Evolutionary conservation across 1,140 invertebrate genomes (phyloP).

Genomic region (Myzus persicae): DNA sequence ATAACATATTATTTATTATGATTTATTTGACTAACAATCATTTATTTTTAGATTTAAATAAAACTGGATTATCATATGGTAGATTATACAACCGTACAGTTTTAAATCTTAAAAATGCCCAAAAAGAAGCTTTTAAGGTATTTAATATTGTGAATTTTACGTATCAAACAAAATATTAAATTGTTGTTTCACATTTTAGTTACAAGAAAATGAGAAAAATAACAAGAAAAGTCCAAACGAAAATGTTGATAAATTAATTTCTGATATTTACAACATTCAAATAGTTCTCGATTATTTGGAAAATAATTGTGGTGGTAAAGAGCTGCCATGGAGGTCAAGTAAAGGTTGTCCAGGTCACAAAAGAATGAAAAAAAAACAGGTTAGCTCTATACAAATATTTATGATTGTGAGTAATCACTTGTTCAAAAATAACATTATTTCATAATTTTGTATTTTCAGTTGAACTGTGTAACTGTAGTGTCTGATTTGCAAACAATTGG

Average conservation of each 20-base stretch:
- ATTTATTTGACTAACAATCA: not conserved
- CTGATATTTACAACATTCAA: conserved; percentile 44
- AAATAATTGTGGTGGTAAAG: conserved; percentile 45
- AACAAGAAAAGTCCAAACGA: not conserved
- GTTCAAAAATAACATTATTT: not conserved
- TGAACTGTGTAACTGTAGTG: conserved; percentile 39
- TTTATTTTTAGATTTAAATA: conserved; percentile 1
- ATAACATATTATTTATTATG: not conserved
- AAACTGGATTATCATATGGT: conserved; percentile 45
- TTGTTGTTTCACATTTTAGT: not conserved
- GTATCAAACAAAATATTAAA: not conserved
- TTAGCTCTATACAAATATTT: not conserved
- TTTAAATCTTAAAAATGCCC: conserved; percentile 39
- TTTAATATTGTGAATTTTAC: not conserved
- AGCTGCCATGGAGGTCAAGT: conserved; percentile 38
- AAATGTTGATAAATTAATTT: not conserved
- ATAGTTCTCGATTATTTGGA: conserved; percentile 36
- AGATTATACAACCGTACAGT: conserved; percentile 43
- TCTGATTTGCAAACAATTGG: conserved; percentile 48
- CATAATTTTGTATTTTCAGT: not conserved
- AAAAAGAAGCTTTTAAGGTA: conserved; percentile 52
- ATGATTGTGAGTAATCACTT: not conserved
- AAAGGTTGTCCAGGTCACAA: conserved; percentile 39
- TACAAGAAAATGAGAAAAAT: conserved; percentile 9
- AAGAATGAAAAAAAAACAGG: conserved; percentile 29